phyloP scores from a whole-genome alignment of 37 sponge, comb jelly and placozoan species.

The Mnemiopsis leidyi region DNA sequence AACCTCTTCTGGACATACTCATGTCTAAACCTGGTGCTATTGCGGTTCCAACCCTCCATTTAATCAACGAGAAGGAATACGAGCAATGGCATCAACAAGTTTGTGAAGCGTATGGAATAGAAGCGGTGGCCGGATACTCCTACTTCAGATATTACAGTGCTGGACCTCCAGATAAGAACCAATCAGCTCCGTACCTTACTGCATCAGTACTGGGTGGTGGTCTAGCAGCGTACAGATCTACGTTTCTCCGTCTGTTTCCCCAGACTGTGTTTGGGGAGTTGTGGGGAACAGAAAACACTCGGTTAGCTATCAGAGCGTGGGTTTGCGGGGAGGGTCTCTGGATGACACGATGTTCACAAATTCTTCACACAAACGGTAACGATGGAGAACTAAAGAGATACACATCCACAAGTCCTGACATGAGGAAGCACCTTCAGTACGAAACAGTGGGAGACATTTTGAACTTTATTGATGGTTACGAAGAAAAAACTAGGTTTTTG shows the following conservation, averaged over 20 bases:
- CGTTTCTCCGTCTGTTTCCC: neutral
- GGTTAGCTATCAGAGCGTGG: constrained; percentile 24
- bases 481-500: neutral
- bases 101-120: neutral
- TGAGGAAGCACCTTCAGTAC: constrained; percentile 2
- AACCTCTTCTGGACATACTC: constrained; percentile 24
- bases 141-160: constrained; percentile 3
- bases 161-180: neutral
- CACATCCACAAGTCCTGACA: neutral
- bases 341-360: constrained; percentile 47
- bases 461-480: neutral
- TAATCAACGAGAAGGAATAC: constrained; percentile 25
- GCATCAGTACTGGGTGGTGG: constrained; percentile 11
- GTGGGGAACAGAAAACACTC: constrained; percentile 21
- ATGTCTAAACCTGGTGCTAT: neutral
- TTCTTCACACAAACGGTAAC: constrained; percentile 4
- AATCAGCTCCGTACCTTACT: neutral
- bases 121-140: neutral
- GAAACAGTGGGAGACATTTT: neutral
- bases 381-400: neutral
- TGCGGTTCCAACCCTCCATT: constrained; percentile 9
- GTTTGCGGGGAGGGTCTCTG: neutral
- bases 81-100: neutral
- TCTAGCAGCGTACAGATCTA: constrained; percentile 12
- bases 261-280: neutral